Conservation (phyloP, 2,797 vertebrate species). For the Setipinna tenuifilis region DNA sequence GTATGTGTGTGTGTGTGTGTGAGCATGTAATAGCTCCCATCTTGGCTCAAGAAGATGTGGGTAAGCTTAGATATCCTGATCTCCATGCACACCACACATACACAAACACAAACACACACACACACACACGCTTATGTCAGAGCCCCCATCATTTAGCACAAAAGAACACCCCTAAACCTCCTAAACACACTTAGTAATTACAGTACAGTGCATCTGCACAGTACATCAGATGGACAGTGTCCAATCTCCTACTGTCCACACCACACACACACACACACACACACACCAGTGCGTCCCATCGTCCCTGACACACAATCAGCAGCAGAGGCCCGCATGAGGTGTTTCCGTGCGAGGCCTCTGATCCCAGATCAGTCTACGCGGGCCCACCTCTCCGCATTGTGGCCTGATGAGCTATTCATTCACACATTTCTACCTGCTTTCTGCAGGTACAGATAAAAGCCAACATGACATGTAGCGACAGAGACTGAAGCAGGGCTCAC, state of each 20-base stretch:
- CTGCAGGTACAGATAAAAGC: not conserved
- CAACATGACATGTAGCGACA: not conserved
- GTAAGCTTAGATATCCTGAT: slow-evolving; percentile 18
- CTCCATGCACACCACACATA: not conserved
- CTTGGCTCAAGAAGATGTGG: slow-evolving; percentile 22
- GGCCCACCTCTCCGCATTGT: slow-evolving; percentile 42
- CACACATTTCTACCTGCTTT: not conserved
- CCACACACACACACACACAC: slow-evolving; percentile 8
- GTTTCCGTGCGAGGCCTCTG: slow-evolving; percentile 10
- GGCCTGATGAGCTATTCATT: slow-evolving; percentile 26
- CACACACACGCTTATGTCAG: not conserved
- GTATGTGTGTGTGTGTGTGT: not conserved
- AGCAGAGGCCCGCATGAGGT: slow-evolving; percentile 48
- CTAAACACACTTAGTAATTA: slow-evolving; percentile 20
- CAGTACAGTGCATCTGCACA: not conserved
- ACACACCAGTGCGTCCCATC: not conserved
- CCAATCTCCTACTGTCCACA: not conserved
- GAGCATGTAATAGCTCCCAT: not conserved
- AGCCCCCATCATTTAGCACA: not conserved
- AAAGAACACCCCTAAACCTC: not conserved
- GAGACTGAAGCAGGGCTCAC: not conserved
- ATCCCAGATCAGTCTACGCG: slow-evolving; percentile 33
- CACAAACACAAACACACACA: slow-evolving; percentile 2
- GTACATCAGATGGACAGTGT: not conserved
- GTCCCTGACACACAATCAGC: not conserved